phyloP scores from a whole-genome alignment of 53 echinoderm and acorn worm genomes.

The Pentamera pediparva region DNA sequence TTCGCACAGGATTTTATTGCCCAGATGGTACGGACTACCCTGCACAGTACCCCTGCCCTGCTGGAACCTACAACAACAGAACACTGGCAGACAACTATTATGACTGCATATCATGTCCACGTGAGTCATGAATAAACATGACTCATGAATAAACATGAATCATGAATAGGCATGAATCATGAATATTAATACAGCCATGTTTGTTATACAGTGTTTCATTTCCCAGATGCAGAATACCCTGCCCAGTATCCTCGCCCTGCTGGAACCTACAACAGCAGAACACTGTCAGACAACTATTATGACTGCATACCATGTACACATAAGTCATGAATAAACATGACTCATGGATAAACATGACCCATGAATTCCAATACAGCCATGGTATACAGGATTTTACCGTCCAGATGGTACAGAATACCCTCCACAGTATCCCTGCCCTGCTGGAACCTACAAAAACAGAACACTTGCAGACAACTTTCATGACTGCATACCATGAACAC shows the following conservation, averaged over 20 bases:
- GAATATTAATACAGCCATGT: neutral
- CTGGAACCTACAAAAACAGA: no score
- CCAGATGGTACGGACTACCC: slow-evolving; percentile 71
- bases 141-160: neutral
- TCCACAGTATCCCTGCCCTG: slow-evolving; percentile 5
- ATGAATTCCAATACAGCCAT: neutral
- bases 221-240: slow-evolving; percentile 51
- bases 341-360: neutral
- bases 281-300: slow-evolving; percentile 57
- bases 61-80: slow-evolving; percentile 89
- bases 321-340: neutral
- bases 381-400: slow-evolving; percentile 58
- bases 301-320: slow-evolving; percentile 86
- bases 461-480: no score
- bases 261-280: slow-evolving; percentile 89
- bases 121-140: slow-evolving; percentile 27
- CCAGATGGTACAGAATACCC: slow-evolving; percentile 59
- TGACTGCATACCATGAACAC: no score
- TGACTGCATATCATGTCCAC: slow-evolving; percentile 88
- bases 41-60: slow-evolving; percentile 75
- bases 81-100: slow-evolving; percentile 59
- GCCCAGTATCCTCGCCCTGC: slow-evolving; percentile 75
- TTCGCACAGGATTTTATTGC: slow-evolving; percentile 82
- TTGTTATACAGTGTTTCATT: slow-evolving; percentile 54
- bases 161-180: neutral